Evolutionary conservation across 2,113 vertebrate species (phyloP).

Genomic region (Osmerus eperlanus): DNA sequence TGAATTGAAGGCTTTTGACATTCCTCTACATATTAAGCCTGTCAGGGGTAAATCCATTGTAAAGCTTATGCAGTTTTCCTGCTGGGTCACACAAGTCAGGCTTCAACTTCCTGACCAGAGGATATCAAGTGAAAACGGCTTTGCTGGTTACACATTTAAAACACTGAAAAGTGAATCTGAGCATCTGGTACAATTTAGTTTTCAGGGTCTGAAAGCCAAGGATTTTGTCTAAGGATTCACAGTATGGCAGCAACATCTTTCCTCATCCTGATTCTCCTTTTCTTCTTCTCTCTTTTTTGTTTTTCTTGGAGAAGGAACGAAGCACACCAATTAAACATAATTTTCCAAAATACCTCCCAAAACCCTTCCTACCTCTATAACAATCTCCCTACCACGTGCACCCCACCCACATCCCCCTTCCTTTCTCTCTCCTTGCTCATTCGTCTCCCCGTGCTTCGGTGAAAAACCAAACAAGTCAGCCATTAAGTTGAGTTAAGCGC

Average conservation of each 20-base stretch:
- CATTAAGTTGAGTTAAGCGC: conserved; percentile 72
- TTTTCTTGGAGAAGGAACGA: conserved; percentile 49
- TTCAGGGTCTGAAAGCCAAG: conserved; percentile 31
- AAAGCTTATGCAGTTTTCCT: conserved; percentile 6
- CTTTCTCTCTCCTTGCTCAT: conserved; percentile 41
- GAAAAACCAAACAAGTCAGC: conserved; percentile 71
- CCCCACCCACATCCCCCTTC: conserved; percentile 48
- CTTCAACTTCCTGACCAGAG: conserved; percentile 19
- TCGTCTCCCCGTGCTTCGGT: conserved; percentile 56
- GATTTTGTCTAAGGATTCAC: conserved; percentile 43
- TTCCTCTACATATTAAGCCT: background rate
- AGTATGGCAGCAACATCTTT: conserved; percentile 43
- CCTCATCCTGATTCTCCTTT: conserved; percentile 27
- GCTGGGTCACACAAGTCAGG: conserved; percentile 3
- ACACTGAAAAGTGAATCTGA: conserved; percentile 15
- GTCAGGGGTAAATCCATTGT: conserved; percentile 16
- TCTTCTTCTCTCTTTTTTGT: conserved; percentile 26
- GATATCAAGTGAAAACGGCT: conserved; percentile 17
- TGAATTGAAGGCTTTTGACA: too few species aligned
- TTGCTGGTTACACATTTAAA: conserved; percentile 29
- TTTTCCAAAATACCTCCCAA: conserved; percentile 63
- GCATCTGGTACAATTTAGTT: conserved; percentile 57
- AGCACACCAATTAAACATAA: conserved; percentile 47
- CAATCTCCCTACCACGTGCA: conserved; percentile 36
- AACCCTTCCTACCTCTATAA: conserved; percentile 45